Conservation (phyloP, 2,888 invertebrate species). For the Drosophila mimetica region DNA sequence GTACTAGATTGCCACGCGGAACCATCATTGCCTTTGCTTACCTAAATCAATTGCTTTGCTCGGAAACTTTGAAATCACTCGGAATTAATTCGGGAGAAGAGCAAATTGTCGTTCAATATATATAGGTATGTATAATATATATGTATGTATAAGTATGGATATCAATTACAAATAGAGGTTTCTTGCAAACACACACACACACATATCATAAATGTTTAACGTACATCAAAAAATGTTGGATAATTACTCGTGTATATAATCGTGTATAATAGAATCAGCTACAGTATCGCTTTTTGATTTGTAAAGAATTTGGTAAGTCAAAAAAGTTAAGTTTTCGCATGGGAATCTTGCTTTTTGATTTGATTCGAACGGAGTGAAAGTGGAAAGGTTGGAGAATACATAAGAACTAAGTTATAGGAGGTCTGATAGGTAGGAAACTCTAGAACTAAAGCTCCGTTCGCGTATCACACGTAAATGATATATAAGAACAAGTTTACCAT, state of each 20-base stretch:
- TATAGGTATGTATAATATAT: too few relatives aligned
- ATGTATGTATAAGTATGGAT: slow-evolving; percentile 1
- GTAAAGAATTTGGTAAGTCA: slow-evolving; percentile 26
- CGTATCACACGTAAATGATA: slow-evolving; percentile 23
- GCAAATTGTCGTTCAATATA: slow-evolving; percentile 7
- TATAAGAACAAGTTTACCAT: slow-evolving; percentile 3
- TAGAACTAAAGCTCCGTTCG: slow-evolving; percentile 29
- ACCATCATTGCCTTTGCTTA: slow-evolving; percentile 11
- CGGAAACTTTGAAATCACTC: slow-evolving; percentile 1
- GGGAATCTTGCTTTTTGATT: slow-evolving; percentile 1
- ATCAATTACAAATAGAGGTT: slow-evolving; percentile 21
- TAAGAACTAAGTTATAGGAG: too few relatives aligned
- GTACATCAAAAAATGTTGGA: slow-evolving; percentile 18
- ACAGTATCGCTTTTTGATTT: slow-evolving; percentile 27
- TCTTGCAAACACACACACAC: slow-evolving; percentile 14
- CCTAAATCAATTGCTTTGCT: slow-evolving; percentile 24
- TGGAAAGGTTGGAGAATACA: too few relatives aligned
- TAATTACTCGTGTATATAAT: slow-evolving; percentile 18
- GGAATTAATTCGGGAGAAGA: slow-evolving; percentile 1
- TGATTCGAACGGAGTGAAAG: slow-evolving; percentile 14
- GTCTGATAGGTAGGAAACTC: background rate
- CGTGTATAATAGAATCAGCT: slow-evolving; percentile 16
- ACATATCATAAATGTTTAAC: slow-evolving; percentile 26
- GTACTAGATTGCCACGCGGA: background rate
- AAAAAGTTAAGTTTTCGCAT: background rate